Evolutionary conservation across 2,888 invertebrate species (phyloP).

Genomic region (Aleiodes leptofemur): DNA sequence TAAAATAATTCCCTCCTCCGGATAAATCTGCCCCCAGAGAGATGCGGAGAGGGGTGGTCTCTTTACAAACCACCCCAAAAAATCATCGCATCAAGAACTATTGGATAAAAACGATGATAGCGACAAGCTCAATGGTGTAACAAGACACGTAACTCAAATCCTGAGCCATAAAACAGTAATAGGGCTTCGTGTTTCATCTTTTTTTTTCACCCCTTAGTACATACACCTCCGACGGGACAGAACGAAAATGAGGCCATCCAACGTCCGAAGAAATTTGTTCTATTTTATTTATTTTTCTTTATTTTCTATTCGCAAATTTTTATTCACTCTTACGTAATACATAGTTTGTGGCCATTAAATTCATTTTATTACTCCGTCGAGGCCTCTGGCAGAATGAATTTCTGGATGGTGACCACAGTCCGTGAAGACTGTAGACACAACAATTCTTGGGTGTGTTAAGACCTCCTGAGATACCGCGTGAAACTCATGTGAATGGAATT

Average conservation of each 20-base stretch:
- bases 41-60: constrained; percentile 50
- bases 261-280: constrained; percentile 22
- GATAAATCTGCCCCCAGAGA: constrained; percentile 64
- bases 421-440: constrained; percentile 28
- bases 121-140: constrained; percentile 74
- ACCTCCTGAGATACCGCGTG: too few species aligned
- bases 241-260: constrained; percentile 38
- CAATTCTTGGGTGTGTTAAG: constrained; percentile 32
- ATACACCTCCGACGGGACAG: constrained; percentile 50
- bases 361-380: not conserved
- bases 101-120: constrained; percentile 69
- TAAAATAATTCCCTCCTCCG: constrained; percentile 46
- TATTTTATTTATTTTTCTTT: constrained; percentile 2
- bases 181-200: constrained; percentile 74
- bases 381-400: constrained; percentile 24
- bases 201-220: constrained; percentile 53
- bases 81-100: constrained; percentile 64
- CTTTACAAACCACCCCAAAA: constrained; percentile 29
- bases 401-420: constrained; percentile 15
- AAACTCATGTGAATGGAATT: not conserved
- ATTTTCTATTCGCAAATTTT: constrained; percentile 2
- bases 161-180: constrained; percentile 73
- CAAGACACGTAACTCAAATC: constrained; percentile 73
- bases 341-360: not conserved
- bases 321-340: constrained; percentile 6